Conservation (phyloP, 1,140 invertebrate species). For the Brachionus rubens region DNA sequence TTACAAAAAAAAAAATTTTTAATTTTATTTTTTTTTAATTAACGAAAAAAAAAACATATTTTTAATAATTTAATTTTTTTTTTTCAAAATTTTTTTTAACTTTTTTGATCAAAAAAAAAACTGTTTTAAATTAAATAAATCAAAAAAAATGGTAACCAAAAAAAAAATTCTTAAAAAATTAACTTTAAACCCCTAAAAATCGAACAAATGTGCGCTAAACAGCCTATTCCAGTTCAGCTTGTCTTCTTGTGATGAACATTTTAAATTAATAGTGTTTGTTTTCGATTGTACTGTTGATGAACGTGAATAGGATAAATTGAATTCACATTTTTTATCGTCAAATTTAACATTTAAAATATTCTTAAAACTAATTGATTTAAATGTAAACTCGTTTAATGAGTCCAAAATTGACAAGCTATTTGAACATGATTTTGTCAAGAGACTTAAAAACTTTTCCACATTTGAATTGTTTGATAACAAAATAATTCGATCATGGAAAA, state of each 20-base stretch:
- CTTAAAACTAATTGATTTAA: slow-evolving; percentile 15
- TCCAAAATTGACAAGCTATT: background rate
- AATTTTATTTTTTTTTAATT: no score
- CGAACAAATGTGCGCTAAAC: slow-evolving; percentile 19
- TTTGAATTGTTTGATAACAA: slow-evolving; percentile 20
- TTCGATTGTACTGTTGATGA: background rate
- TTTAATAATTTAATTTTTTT: background rate
- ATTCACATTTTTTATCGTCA: background rate
- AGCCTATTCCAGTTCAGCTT: slow-evolving; percentile 19
- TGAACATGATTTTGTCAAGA: slow-evolving; percentile 18
- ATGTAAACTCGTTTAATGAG: slow-evolving; percentile 28
- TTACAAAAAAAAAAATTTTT: slow-evolving; percentile 43
- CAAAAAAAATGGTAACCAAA: slow-evolving; percentile 25
- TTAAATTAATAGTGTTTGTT: background rate
- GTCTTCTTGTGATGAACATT: background rate
- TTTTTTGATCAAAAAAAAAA: slow-evolving; percentile 22
- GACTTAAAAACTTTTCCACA: slow-evolving; percentile 14
- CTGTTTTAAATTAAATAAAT: background rate
- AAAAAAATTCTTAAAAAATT: background rate
- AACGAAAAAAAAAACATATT: no score
- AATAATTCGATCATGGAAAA: slow-evolving; percentile 8
- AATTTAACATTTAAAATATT: background rate
- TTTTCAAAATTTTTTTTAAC: background rate
- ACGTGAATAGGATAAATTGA: slow-evolving; percentile 4
- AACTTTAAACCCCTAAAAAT: background rate